A percentile compares a stretch with the other conserved stretches of the same genome.
These are phyloP conservation scores for Phocoena sinus DNA, from an alignment of 2,113 vertebrate species.

Conservation along the genomic window DNA sequence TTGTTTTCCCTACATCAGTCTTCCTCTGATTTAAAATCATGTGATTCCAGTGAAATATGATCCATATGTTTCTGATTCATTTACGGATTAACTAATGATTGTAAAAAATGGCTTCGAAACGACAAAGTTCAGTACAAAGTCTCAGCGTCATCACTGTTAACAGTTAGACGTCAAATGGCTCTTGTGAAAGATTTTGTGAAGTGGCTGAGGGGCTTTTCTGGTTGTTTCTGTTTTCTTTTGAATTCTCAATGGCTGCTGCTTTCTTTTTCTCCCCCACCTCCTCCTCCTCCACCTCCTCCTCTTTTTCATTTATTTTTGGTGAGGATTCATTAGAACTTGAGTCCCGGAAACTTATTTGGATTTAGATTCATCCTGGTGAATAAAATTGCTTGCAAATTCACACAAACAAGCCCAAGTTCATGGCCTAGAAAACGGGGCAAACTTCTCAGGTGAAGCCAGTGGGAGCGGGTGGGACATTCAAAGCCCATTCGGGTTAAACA, in stretches of 20 bases:
- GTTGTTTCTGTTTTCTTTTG: neutral
- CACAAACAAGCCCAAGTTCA: neutral
- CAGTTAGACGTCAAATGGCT: constrained; percentile 34
- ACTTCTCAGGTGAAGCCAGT: neutral
- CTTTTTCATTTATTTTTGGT: neutral
- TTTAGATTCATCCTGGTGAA: neutral
- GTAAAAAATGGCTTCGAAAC: constrained; percentile 49
- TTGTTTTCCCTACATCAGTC: constrained; percentile 38
- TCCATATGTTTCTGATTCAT: constrained; percentile 44
- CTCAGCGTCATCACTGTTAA: neutral
- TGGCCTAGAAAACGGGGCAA: accelerated
- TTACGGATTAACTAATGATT: constrained; percentile 27
- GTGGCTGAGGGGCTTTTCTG: neutral
- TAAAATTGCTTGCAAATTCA: neutral
- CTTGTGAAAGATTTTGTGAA: constrained; percentile 48
- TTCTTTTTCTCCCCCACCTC: neutral
- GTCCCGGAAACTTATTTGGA: neutral
- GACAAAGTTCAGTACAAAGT: neutral
- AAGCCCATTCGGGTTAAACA: neutral
- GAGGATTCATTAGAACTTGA: neutral
- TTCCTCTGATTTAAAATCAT: constrained; percentile 40
- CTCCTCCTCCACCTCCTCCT: no score
- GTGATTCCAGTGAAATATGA: constrained; percentile 31
- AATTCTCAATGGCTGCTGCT: neutral
- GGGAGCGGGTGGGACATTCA: neutral